Base-by-base conservation (phyloP, 2,888 invertebrate genomes). In the Frankliniella fusca region DNA sequence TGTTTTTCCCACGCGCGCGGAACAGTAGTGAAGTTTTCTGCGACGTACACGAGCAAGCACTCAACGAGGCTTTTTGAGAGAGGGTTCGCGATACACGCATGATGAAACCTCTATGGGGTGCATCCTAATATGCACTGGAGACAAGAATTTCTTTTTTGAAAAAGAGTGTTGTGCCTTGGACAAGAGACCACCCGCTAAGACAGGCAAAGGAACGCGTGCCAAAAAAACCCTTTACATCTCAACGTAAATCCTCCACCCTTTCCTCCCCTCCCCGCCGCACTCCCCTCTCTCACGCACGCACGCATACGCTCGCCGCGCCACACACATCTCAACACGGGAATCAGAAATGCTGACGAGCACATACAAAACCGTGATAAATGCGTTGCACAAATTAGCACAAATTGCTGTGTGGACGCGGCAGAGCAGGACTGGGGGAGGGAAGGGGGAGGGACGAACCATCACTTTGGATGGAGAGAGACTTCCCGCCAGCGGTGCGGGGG, bases 321-420 rank as follows among this genome's bases (percentile, higher is more conserved):
- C 23, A 27, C 23, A 76, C 70, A 23, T 20, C 54, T 54, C 70
- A 20, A 8, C 27, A 9, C 10, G 70, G 70, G 70, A 23, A 27
- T 76, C 70, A 76, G 61, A 61, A 61, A 61, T 15, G 61, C 61
- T 76, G 70, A 76, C 70, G 70, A 76, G 70, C 70, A 76, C 70
- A 76, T 27, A 76, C 70, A 76, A 76, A 76, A 76, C 70, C 70
- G 27, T 27, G 70, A 23, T 76, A 76, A 76, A 76, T 76, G 70
- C 27, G 70, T 76, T 76, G 70, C 70, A 76, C 70, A 76, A 76
- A 76, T 76, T 76, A 76, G 70, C 70, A 76, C 70, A 76, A 76
- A 76, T 76, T 76, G 70, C 70, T 9, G 70, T 76, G 70, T 70
- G 70, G 70, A 70, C 70, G 70, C 70, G n/a, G 70, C n/a, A 9